phyloP scores from a whole-genome alignment of 2,888 invertebrate genomes.

The Sarcophaga carnaria region DNA sequence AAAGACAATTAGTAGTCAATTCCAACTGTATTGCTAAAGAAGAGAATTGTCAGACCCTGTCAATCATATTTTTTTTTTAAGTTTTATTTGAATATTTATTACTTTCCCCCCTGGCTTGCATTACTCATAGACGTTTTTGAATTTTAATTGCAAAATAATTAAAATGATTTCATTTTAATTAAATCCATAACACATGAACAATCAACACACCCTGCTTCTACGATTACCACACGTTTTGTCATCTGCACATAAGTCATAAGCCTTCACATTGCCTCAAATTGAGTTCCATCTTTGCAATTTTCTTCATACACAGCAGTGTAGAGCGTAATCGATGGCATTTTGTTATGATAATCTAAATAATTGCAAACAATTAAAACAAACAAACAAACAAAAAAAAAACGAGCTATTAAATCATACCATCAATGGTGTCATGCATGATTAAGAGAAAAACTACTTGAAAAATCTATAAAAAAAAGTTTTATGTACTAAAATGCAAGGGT shows the following conservation, averaged over 20 bases:
- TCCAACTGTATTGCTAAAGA: too few species aligned
- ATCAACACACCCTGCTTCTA: constrained; percentile 53
- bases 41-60: too few species aligned
- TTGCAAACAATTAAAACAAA: constrained; percentile 44
- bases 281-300: not conserved
- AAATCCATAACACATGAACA: constrained; percentile 26
- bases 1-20: too few species aligned
- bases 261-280: not conserved
- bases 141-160: constrained; percentile 55
- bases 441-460: constrained; percentile 3
- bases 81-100: constrained; percentile 5
- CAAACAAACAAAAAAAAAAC: constrained; percentile 13
- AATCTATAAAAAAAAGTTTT: not conserved
- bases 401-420: constrained; percentile 31
- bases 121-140: not conserved
- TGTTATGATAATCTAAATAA: constrained; percentile 57
- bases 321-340: constrained; percentile 40
- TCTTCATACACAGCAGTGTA: not conserved
- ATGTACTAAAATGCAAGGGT: not conserved
- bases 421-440: constrained; percentile 9
- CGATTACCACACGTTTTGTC: not conserved
- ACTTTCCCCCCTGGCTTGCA: not conserved
- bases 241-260: not conserved
- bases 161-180: constrained; percentile 56
- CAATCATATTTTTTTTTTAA: too few species aligned